Conservation (phyloP, 1,140 invertebrate genomes). For the Drosophila parabipectinata region DNA sequence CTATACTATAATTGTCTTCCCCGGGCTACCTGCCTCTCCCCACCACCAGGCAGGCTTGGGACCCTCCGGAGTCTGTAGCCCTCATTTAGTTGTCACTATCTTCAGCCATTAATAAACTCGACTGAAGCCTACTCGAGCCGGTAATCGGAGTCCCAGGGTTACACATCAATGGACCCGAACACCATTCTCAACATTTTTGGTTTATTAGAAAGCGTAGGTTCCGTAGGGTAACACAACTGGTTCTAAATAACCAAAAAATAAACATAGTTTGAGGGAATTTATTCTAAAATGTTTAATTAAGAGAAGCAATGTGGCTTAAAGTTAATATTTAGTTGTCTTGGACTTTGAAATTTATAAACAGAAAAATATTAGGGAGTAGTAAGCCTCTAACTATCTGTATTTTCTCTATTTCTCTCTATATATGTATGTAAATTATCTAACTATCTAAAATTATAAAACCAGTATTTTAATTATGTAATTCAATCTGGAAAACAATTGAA, state of each 20-base stretch:
- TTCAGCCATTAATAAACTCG: constrained; percentile 62
- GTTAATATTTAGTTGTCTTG: too few relatives aligned
- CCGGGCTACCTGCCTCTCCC: background rate
- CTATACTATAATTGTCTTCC: constrained; percentile 48
- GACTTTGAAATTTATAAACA: too few relatives aligned
- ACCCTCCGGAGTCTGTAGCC: constrained; percentile 2
- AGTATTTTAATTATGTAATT: too few relatives aligned
- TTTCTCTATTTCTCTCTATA: too few relatives aligned
- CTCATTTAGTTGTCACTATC: constrained; percentile 78
- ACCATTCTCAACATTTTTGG: constrained; percentile 49
- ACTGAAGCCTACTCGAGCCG: constrained; percentile 5
- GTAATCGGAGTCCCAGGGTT: constrained; percentile 29
- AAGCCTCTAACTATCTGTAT: too few relatives aligned
- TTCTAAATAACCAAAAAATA: background rate
- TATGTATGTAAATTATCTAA: too few relatives aligned
- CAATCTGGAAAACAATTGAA: too few relatives aligned
- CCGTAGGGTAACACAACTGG: background rate
- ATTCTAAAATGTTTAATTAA: too few relatives aligned
- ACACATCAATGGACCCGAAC: constrained; percentile 47
- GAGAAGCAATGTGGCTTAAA: too few relatives aligned
- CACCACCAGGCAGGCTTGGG: constrained; percentile 45
- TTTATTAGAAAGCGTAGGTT: constrained; percentile 37
- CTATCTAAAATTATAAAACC: too few relatives aligned
- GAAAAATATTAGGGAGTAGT: too few relatives aligned
- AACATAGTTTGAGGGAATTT: too few relatives aligned